Percentiles rank a stretch among this genome's conserved stretches.
Evolutionary conservation across 2,888 invertebrate genomes (phyloP).

Genomic region (Himalopsyche kuldschensis): DNA sequence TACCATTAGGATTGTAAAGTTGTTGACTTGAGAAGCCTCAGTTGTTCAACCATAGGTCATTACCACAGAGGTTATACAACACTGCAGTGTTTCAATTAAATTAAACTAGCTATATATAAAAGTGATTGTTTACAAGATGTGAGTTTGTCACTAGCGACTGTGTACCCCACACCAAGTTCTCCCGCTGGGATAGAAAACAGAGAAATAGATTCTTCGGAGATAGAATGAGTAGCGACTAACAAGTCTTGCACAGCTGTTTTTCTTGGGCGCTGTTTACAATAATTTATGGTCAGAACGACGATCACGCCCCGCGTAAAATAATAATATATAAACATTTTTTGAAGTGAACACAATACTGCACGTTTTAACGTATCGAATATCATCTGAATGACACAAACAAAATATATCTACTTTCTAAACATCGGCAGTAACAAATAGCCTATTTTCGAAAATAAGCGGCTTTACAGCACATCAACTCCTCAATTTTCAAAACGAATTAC

Average conservation of each 20-base stretch:
- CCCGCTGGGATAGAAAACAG: not conserved
- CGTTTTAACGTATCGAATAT: not conserved
- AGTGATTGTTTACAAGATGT: not conserved
- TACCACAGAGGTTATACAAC: not conserved
- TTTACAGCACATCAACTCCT: too few species aligned
- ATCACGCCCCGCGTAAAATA: not conserved
- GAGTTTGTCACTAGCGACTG: not conserved
- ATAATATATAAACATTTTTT: not conserved
- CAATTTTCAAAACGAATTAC: too few species aligned
- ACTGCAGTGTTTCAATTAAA: not conserved
- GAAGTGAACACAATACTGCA: not conserved
- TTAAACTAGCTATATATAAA: not conserved
- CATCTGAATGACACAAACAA: too few species aligned
- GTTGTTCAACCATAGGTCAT: not conserved
- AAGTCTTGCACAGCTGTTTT: not conserved
- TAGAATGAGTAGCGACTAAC: not conserved
- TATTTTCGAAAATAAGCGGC: too few species aligned
- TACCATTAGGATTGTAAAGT: too few species aligned
- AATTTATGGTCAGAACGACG: not conserved
- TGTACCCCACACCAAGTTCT: not conserved
- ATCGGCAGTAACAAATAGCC: too few species aligned
- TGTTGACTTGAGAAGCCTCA: too few species aligned
- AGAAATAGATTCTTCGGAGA: not conserved
- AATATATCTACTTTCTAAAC: too few species aligned
- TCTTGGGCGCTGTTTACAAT: not conserved